phyloP scores from a whole-genome alignment of 2,113 vertebrate species.

The Ceyx cyanopectus region DNA sequence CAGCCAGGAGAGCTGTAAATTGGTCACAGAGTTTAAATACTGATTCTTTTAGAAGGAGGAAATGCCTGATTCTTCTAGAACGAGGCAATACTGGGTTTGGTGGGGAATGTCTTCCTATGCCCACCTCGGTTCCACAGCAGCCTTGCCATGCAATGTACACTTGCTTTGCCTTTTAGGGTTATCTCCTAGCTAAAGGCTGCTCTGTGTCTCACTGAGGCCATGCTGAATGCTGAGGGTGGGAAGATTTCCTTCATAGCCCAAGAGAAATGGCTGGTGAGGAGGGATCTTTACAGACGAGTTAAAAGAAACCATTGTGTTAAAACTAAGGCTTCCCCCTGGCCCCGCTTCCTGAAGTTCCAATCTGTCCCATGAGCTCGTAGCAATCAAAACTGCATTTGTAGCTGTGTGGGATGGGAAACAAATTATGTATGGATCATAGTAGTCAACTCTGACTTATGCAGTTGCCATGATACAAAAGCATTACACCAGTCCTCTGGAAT shows the following conservation, averaged over 20 bases:
- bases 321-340: not conserved
- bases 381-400: constrained; percentile 60
- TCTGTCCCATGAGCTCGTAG: not conserved
- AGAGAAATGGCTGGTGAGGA: not conserved
- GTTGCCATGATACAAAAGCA: constrained; percentile 51
- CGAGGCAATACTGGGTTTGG: not conserved
- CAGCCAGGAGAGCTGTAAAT: not conserved
- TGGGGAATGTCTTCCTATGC: not conserved
- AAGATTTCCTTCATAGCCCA: constrained; percentile 12
- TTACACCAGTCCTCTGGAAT: constrained; percentile 49
- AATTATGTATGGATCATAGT: constrained; percentile 52
- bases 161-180: constrained; percentile 56
- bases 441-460: constrained; percentile 39
- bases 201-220: not conserved
- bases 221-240: not conserved
- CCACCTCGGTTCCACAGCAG: not conserved
- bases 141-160: not conserved
- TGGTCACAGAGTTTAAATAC: not conserved
- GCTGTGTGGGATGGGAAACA: constrained; percentile 32
- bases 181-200: not conserved
- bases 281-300: not conserved
- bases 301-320: constrained; percentile 46
- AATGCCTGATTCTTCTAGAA: not conserved
- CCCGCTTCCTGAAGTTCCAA: not conserved
- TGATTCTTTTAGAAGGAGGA: constrained; percentile 11